Evolutionary conservation across 1,140 invertebrate genomes (phyloP).

Genomic region (Drosophila hydei): DNA sequence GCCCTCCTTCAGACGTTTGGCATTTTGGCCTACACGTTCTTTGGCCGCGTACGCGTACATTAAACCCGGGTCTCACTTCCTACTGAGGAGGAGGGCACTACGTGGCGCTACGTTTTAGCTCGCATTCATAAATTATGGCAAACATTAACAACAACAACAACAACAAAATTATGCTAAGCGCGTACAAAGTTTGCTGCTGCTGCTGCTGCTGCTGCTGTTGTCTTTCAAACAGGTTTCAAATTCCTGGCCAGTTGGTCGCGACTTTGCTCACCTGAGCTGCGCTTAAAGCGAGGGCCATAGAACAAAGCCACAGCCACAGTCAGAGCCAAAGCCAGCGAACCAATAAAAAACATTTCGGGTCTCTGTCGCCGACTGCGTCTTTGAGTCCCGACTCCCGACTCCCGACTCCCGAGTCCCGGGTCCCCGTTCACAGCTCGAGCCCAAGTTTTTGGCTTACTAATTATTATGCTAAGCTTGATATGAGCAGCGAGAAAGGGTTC

Average conservation of each 20-base stretch:
- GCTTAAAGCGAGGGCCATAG: constrained; percentile 25
- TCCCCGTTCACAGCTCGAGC: too few species aligned
- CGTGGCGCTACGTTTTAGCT: constrained; percentile 64
- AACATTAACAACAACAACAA: constrained; percentile 36
- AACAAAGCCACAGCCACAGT: constrained; percentile 18
- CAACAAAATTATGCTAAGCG: constrained; percentile 71
- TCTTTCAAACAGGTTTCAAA: constrained; percentile 78
- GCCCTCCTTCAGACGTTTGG: background rate
- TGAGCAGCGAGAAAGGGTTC: constrained; percentile 56
- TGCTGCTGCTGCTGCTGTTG: constrained; percentile 5
- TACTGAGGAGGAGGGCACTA: constrained; percentile 72
- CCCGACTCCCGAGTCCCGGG: too few species aligned
- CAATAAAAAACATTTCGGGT: constrained; percentile 51
- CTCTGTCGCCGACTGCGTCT: constrained; percentile 38
- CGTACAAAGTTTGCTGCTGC: constrained; percentile 54
- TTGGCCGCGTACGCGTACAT: constrained; percentile 53
- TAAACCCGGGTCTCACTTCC: constrained; percentile 68
- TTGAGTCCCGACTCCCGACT: constrained; percentile 2
- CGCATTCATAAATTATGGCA: constrained; percentile 76
- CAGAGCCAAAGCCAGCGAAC: constrained; percentile 18
- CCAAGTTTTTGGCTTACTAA: constrained; percentile 73
- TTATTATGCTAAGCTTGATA: constrained; percentile 76
- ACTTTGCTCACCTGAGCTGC: constrained; percentile 56
- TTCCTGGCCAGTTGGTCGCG: constrained; percentile 64
- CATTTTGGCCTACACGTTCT: constrained; percentile 53